Evolutionary conservation across 2,888 invertebrate species (phyloP).

Genomic region (Empis livida): DNA sequence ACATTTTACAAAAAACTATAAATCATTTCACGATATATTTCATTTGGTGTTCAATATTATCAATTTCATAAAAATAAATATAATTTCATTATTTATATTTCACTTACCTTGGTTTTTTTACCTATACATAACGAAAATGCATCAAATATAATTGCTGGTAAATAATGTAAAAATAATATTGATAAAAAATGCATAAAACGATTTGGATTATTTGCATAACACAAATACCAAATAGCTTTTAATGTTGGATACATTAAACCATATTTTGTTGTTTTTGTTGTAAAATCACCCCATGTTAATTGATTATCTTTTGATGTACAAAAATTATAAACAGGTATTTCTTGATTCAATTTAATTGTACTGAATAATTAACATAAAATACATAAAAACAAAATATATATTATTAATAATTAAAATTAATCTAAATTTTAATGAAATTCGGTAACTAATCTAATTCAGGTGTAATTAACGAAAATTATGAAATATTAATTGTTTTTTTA

Average conservation of each 20-base stretch:
- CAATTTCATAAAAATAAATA: too few species aligned
- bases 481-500: too few species aligned
- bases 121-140: slow-evolving; percentile 41
- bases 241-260: slow-evolving; percentile 46
- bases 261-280: slow-evolving; percentile 43
- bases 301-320: slow-evolving; percentile 76
- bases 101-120: slow-evolving; percentile 45
- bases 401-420: background rate
- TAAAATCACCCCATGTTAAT: slow-evolving; percentile 61
- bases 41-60: too few species aligned
- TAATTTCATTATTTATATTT: background rate
- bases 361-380: slow-evolving; percentile 14
- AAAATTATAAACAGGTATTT: slow-evolving; percentile 70
- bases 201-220: slow-evolving; percentile 44
- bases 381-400: background rate
- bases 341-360: slow-evolving; percentile 20
- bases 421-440: too few species aligned
- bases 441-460: too few species aligned
- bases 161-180: slow-evolving; percentile 48
- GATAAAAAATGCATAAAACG: slow-evolving; percentile 42
- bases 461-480: too few species aligned
- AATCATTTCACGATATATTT: too few species aligned
- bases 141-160: slow-evolving; percentile 53
- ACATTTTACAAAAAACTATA: too few species aligned
- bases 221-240: slow-evolving; percentile 56